Base-by-base conservation (phyloP, 2,888 invertebrate genomes). In the Leucophenga montana region DNA sequence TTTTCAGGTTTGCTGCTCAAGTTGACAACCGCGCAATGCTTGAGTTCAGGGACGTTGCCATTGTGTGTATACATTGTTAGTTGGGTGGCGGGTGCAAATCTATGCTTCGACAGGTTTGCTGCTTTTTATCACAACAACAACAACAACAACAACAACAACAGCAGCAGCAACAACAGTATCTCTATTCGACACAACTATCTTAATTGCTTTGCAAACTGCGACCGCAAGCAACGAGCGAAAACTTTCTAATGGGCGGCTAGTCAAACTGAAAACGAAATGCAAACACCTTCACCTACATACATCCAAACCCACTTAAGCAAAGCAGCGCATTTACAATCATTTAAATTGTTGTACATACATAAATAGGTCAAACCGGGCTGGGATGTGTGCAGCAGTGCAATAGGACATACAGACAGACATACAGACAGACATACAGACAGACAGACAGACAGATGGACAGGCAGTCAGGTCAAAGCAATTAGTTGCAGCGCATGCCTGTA, bases 301-400 rank as follows among this genome's bases (percentile, higher is more conserved):
- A n/a, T n/a, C n/a, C n/a, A n/a, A n/a, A n/a, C 27, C n/a, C n/a
- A 50, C 22, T 56, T 56, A 20, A 18, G 56, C 8, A 14, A 22
- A 50, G 16, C 50, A n/a, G 6, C 16, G 50, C 6, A 16, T 50
- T 50, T 50, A 18, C 50, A 50, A 11, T 16, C 50, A 50, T 50
- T 50, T 18, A 16, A 50, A 50, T 6, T 18, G 16, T 16, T 18
- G 16, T 16, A 14, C 13, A 2, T n/a, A 50, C 50, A 13, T 2
- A n/a, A 72, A 76, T 78, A 66, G 80, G 81, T 77, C 83, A 80
- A 73, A 66, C 73, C 62, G 70, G 68, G 73, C 72, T 50, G 31
- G 65, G 50, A 53, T 50, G 53, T 33, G 39, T 14, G 33, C 64
- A 67, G 14, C 57, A 66, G 33, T 39, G 22, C 33, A 59, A 59